phyloP scores from a whole-genome alignment of 2,113 vertebrate genomes.

The Salvelinus sp. region DNA sequence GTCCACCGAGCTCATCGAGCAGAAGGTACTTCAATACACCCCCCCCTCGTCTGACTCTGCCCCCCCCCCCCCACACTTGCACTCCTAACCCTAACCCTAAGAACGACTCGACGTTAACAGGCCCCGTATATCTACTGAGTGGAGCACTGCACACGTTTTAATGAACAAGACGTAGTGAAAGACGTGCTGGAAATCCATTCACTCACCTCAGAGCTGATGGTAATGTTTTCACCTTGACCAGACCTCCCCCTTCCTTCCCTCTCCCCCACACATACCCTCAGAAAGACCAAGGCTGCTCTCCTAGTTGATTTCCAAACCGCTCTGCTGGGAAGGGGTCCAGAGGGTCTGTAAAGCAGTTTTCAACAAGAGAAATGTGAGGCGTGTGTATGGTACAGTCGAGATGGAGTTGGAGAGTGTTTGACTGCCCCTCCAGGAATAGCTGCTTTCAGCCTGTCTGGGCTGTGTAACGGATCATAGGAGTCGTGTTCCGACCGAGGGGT shows the following conservation, averaged over 20 bases:
- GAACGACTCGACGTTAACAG: neutral
- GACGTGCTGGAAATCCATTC: neutral
- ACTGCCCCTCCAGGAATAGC: constrained; percentile 37
- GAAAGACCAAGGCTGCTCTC: constrained; percentile 14
- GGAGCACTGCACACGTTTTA: neutral
- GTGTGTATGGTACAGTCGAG: constrained; percentile 15
- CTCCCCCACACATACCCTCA: too few relatives aligned
- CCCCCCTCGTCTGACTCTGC: neutral
- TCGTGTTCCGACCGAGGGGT: constrained; percentile 12
- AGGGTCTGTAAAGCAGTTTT: constrained; percentile 57
- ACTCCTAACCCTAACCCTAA: neutral
- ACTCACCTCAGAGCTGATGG: constrained; percentile 19
- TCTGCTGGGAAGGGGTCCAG: constrained; percentile 49
- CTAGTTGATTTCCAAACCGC: constrained; percentile 38
- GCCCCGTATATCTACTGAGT: neutral
- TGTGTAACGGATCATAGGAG: constrained; percentile 20
- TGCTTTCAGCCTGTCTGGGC: constrained; percentile 14
- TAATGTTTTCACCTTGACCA: constrained; percentile 17
- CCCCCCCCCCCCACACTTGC: neutral
- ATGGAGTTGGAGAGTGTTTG: constrained; percentile 19
- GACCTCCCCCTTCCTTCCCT: constrained; percentile 6
- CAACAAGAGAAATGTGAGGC: constrained; percentile 47
- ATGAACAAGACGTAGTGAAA: neutral
- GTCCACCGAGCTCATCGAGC: constrained; percentile 77
- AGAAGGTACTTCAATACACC: constrained; percentile 75